Evolutionary conservation across 2,888 invertebrate species (phyloP).

Genomic region (Margaritifera margaritifera): DNA sequence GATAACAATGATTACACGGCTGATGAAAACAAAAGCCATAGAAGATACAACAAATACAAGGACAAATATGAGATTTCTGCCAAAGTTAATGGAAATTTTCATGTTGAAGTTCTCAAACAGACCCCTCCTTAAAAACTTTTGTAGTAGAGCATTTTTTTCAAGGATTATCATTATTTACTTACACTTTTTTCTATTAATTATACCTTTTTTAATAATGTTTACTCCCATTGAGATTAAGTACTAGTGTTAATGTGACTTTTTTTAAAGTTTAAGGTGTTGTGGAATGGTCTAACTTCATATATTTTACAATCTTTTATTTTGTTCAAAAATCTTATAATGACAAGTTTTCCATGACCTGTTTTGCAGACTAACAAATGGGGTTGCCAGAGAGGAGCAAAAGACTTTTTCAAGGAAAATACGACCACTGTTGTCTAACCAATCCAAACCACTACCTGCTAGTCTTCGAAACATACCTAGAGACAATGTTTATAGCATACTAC

Average conservation of each 20-base stretch:
- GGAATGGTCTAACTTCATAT: not conserved
- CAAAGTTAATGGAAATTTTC: constrained; percentile 58
- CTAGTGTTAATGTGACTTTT: too few species aligned
- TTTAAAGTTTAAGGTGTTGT: too few species aligned
- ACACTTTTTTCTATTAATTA: too few species aligned
- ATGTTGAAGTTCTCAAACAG: constrained; percentile 38
- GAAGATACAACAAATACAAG: constrained; percentile 50
- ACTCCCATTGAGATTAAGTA: too few species aligned
- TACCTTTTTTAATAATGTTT: too few species aligned
- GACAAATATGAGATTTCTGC: constrained; percentile 53
- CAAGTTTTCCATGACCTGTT: not conserved
- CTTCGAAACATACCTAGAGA: constrained; percentile 51
- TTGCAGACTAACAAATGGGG: constrained; percentile 9
- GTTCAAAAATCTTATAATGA: not conserved
- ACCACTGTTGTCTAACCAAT: constrained; percentile 22
- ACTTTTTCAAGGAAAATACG: constrained; percentile 23
- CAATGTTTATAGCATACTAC: constrained; percentile 52
- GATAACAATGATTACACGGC: constrained; percentile 61
- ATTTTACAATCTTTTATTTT: not conserved
- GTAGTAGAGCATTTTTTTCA: too few species aligned
- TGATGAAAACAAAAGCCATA: constrained; percentile 52
- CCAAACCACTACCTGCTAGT: constrained; percentile 50
- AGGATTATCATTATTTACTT: too few species aligned
- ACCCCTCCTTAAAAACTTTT: constrained; percentile 9
- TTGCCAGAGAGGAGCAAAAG: constrained; percentile 31